A percentile compares a stretch with the other conserved stretches of the same genome.
These are phyloP conservation scores for Trachelus tabidus DNA, from an alignment of 2,888 invertebrate species.

Conservation along the genomic window DNA sequence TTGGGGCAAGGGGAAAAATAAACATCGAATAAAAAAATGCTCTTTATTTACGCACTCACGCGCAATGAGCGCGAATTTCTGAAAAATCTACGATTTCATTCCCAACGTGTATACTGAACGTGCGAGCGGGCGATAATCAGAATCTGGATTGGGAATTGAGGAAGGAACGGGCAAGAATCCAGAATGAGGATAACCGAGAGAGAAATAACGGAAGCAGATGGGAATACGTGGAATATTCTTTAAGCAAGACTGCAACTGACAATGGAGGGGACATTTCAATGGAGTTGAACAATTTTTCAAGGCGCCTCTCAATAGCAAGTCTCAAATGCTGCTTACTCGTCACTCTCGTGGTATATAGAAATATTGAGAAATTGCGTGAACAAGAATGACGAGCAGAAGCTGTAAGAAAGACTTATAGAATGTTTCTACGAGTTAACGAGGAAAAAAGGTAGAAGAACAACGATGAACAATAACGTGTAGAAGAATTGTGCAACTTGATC, in stretches of 20 bases:
- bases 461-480: background rate
- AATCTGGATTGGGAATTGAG: background rate
- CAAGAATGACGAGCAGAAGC: background rate
- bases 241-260: background rate
- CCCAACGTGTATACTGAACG: background rate
- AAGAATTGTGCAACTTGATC: background rate
- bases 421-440: background rate
- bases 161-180: slow-evolving; percentile 7
- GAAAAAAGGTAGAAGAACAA: background rate
- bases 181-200: background rate
- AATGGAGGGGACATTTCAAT: background rate
- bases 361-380: background rate
- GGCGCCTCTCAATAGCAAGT: background rate
- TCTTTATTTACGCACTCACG: background rate
- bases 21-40: background rate
- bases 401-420: background rate
- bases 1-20: background rate
- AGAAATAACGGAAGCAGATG: background rate
- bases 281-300: background rate
- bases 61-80: background rate
- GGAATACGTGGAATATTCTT: background rate
- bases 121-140: background rate
- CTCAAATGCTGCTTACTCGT: background rate
- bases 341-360: background rate
- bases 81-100: background rate